Evolutionary conservation across 2,888 invertebrate species (phyloP), one percentile per base, ranked within the genome.

Genomic region (Synanthedon andrenaeformis): DNA sequence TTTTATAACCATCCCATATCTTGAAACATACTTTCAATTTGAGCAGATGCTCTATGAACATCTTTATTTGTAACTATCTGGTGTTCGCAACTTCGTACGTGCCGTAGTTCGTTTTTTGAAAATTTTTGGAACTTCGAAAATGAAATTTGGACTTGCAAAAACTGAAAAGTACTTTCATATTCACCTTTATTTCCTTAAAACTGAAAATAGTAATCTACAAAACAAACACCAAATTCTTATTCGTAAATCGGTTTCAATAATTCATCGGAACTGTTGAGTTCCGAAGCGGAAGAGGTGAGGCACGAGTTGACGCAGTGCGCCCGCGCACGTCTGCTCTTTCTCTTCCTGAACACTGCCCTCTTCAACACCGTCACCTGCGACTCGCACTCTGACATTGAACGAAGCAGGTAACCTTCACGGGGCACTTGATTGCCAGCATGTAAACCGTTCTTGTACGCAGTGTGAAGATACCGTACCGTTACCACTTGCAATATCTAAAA

Each of bases 401-500:
- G 79, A 3, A 86, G 66, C 5, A 87, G 62, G 59, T 82, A 86
- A 4, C 86, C 84, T 41, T 72, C 70, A 58, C 85, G 81, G 1
- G 70, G 64, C 13, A 79, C 73, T 52, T 76, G 79, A 60, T 83
- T 82, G n/a, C 76, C 85, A 13, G 76, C 72, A 58, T 85, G 80
- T 1, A 87, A 60, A 0, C 86, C 86, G 54, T 76, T 80, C 14
- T 75, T 72, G 61, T 86, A 86, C 0, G 86, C 86, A 3, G 86
- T 87, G 60, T 87, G 86, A 2, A 87, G 74, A 56, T 84, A 87
- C 3, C 86, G 74, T 1, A 76, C 82, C 8, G 82, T 80, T 56
- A 80, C 66, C 42, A 78, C 76, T 77, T 87, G 86, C 3, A 84
- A 58, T 55, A 83, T 76, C 86, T 87, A 14, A 42, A 42, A 52